Base-by-base conservation (phyloP, 2,888 invertebrate species). In the Netelia fuscicornis region DNA sequence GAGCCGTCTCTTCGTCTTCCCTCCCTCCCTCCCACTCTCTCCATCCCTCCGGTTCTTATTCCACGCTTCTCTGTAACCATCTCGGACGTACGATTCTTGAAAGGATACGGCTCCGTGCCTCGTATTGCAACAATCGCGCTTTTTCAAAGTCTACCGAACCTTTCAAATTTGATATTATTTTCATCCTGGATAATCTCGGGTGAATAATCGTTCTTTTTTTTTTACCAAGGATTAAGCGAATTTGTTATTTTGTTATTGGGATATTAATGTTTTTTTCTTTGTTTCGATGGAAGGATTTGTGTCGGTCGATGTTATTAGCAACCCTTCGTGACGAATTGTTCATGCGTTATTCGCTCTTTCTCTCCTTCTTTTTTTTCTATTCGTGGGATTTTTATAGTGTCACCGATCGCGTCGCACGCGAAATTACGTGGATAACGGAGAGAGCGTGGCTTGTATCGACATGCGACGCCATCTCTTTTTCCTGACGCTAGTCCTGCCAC, bases 391-490 rank as follows among this genome's bases (percentile, higher is more conserved):
- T 78, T 78, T 37, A 60, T 60, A 83, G 72, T 72, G 56, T 37
- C n/a, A 13, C 67, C 60, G 67, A 83, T 78, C 83, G 58, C 77
- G 72, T 68, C 78, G 54, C 78, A 77, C 72, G 80, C 82, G 83
- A 83, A 86, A 80, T 70, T 71, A 60, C 67, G 65, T 60, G 67
- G 76, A 85, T 64, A 72, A 71, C 37, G 13, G 44, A 54, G 44
- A 64, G 79, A 60, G 65, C 77, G 72, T 37, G 44, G 68, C 68
- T 58, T 60, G 64, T 64, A 81, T 81, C 71, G 72, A 52, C 86
- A 86, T 83, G 83, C 81, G 74, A 86, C 81, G 83, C 60, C 64
- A 60, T 83, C 67, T 65, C 76, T 76, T 42, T 71, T 76, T 20
- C 37, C 67, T 37, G 37, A 68, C 74, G 65, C 20, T 76, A 37